Percentiles rank a stretch among this genome's conserved stretches.
These are phyloP conservation scores for Drusus annulatus DNA, from an alignment of 1,140 invertebrate species.

Conservation along the genomic window DNA sequence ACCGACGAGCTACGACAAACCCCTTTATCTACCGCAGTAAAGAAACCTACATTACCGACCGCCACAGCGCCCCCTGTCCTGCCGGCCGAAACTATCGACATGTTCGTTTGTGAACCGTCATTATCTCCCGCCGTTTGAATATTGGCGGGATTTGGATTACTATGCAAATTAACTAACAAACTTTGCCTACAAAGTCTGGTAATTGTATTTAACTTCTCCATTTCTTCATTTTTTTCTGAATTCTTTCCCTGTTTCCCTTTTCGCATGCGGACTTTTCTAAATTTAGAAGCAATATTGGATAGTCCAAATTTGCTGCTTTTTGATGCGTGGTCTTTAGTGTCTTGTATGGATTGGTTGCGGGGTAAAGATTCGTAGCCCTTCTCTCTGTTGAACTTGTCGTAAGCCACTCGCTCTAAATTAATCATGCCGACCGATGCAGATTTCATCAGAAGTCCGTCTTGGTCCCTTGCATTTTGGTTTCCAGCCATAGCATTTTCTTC, in stretches of 20 bases:
- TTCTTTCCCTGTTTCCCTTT: conserved; percentile 63
- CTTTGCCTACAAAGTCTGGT: conserved; percentile 78
- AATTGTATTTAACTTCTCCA: conserved; percentile 71
- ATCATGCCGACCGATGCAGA: conserved; percentile 83
- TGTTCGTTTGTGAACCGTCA: conserved; percentile 49
- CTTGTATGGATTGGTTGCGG: conserved; percentile 57
- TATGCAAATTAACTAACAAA: conserved; percentile 73
- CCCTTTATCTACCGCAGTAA: conserved; percentile 25
- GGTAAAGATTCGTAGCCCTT: conserved; percentile 57
- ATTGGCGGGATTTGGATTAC: background rate
- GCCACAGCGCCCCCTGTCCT: conserved; percentile 55
- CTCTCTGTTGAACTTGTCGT: conserved; percentile 67
- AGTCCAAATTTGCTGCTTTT: conserved; percentile 71
- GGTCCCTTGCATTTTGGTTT: conserved; percentile 60
- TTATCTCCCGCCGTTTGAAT: conserved; percentile 45
- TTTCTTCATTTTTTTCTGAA: conserved; percentile 63
- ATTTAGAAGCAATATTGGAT: conserved; percentile 76
- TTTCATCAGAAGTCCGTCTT: conserved; percentile 70
- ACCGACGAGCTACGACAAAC: conserved; percentile 40
- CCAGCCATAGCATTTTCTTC: conserved; percentile 56
- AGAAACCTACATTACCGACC: conserved; percentile 45
- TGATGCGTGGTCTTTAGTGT: conserved; percentile 59
- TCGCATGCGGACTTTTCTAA: conserved; percentile 72
- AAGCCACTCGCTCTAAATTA: conserved; percentile 74
- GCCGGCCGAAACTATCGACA: conserved; percentile 55